phyloP scores from a whole-genome alignment of 2,113 vertebrate species.

The Pitta sordida region DNA sequence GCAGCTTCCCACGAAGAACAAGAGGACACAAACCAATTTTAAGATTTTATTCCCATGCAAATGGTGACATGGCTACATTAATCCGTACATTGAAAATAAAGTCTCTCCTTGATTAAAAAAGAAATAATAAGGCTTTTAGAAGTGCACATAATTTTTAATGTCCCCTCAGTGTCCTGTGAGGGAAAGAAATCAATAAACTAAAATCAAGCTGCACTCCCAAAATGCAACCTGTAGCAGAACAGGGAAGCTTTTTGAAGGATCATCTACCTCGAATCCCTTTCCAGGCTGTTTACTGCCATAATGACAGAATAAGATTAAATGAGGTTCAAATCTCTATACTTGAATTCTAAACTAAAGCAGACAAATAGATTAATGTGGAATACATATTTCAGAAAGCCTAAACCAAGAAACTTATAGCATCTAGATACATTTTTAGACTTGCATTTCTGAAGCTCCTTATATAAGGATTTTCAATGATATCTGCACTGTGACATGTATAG shows the following conservation, averaged over 20 bases:
- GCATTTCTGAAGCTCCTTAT: not conserved
- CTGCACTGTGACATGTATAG: not conserved
- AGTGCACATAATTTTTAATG: not conserved
- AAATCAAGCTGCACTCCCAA: not conserved
- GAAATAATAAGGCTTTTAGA: not conserved
- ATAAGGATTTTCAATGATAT: not conserved
- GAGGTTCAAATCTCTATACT: not conserved
- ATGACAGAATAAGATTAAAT: not conserved
- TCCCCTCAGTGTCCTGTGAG: not conserved
- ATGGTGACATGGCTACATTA: fast-evolving
- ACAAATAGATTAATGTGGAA: not conserved
- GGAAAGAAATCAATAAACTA: not conserved
- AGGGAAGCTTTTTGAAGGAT: not conserved
- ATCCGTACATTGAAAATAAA: not conserved
- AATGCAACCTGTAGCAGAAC: not conserved
- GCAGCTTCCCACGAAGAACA: not conserved
- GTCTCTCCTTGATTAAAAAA: not conserved
- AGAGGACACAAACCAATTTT: not conserved
- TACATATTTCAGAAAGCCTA: not conserved
- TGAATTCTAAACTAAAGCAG: not conserved
- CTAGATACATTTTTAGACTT: not conserved
- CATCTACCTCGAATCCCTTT: not conserved
- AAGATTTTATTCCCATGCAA: not conserved
- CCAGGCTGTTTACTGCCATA: not conserved
- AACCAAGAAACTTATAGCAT: not conserved